Percentiles rank a stretch among this genome's conserved stretches.
Evolutionary conservation across 2,888 invertebrate genomes (phyloP).

Genomic region (Caenorhabditis japonica): DNA sequence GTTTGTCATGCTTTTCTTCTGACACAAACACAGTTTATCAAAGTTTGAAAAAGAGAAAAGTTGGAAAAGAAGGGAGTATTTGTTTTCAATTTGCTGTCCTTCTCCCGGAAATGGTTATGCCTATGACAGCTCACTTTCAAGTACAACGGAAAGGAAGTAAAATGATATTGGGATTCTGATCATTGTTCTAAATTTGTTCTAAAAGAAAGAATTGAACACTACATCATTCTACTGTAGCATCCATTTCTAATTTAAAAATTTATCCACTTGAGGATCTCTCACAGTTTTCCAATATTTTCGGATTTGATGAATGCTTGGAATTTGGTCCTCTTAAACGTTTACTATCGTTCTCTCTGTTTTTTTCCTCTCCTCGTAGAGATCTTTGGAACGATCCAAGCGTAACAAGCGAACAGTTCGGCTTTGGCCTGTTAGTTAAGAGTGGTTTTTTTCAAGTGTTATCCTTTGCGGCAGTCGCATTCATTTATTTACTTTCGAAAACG

Average conservation of each 20-base stretch:
- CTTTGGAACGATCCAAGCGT: constrained; percentile 37
- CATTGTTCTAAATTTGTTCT: too few relatives aligned
- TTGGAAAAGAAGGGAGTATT: not conserved
- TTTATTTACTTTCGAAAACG: constrained; percentile 52
- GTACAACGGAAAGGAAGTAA: not conserved
- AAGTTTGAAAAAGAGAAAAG: constrained; percentile 10
- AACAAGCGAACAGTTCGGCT: constrained; percentile 29
- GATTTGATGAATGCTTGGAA: constrained; percentile 37
- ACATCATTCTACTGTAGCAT: not conserved
- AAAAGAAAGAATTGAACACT: not conserved
- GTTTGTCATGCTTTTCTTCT: constrained; percentile 35
- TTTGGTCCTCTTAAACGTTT: too few relatives aligned
- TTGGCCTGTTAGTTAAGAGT: constrained; percentile 50
- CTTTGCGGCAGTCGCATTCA: constrained; percentile 45
- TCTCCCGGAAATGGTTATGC: constrained; percentile 1
- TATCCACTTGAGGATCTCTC: too few relatives aligned
- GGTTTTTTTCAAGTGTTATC: constrained; percentile 47
- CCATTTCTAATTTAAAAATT: constrained; percentile 8
- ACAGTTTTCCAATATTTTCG: constrained; percentile 8
- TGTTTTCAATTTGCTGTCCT: constrained; percentile 4
- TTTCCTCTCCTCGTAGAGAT: constrained; percentile 15
- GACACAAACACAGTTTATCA: constrained; percentile 23
- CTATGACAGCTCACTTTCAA: not conserved
- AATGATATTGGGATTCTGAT: too few relatives aligned
- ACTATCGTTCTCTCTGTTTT: constrained; percentile 6